phyloP scores from a whole-genome alignment of 2,888 invertebrate species.

The Aspidapion aeneum region DNA sequence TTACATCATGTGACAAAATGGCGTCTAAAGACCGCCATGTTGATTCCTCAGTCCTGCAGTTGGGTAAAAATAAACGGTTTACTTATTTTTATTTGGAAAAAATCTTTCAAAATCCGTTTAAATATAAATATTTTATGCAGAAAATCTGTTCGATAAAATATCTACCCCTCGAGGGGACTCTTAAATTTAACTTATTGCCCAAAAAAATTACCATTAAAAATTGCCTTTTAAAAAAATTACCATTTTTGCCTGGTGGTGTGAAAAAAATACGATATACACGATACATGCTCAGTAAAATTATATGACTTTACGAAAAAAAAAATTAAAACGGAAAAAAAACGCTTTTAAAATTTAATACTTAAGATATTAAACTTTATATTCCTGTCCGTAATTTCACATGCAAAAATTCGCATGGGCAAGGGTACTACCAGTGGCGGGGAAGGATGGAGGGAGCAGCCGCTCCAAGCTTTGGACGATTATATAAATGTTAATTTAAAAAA shows the following conservation, averaged over 20 bases:
- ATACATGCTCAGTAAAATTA: background rate
- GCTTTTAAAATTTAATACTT: background rate
- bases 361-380: conserved; percentile 14
- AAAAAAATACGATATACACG: background rate
- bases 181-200: background rate
- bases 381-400: conserved; percentile 13
- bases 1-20: no score
- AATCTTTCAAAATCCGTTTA: no score
- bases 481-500: no score
- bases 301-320: background rate
- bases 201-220: background rate
- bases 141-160: no score
- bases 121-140: no score
- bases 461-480: no score
- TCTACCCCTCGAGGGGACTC: background rate
- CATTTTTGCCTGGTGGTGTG: background rate
- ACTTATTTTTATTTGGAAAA: no score
- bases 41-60: no score
- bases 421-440: no score
- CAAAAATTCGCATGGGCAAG: conserved; percentile 12
- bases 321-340: background rate
- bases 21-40: no score
- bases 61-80: no score
- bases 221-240: background rate
- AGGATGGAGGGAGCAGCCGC: no score